These are phyloP conservation scores for Rhabdophis nuchalis DNA, from an alignment of 2,797 vertebrate species.

Conservation along the genomic window DNA sequence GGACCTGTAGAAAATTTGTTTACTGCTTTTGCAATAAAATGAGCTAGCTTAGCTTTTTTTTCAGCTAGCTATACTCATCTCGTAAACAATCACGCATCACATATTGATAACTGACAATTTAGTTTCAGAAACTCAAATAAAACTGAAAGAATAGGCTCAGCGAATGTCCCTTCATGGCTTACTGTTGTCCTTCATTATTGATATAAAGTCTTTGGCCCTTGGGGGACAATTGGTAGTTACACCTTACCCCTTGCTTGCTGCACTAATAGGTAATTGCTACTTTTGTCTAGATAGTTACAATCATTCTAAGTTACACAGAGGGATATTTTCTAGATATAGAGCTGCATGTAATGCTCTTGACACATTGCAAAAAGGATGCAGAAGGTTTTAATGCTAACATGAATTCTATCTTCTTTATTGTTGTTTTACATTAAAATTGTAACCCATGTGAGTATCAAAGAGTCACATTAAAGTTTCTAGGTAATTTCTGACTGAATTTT, in stretches of 20 bases:
- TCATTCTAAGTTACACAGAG: not conserved
- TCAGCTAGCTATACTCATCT: slow-evolving; percentile 18
- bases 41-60: slow-evolving; percentile 30
- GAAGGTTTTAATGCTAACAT: not conserved
- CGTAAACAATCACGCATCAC: not conserved
- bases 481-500: not conserved
- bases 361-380: not conserved
- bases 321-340: not conserved
- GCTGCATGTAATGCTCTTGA: not conserved
- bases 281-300: not conserved
- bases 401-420: not conserved
- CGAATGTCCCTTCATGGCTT: not conserved
- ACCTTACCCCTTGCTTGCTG: not conserved
- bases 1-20: slow-evolving; percentile 15
- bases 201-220: not conserved
- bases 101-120: slow-evolving; percentile 13
- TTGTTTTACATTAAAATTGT: not conserved
- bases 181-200: not conserved
- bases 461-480: not conserved
- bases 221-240: not conserved
- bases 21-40: slow-evolving; percentile 28
- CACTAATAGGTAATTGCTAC: not conserved
- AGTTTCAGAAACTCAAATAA: slow-evolving; percentile 5
- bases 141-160: not conserved
- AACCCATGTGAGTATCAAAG: not conserved